phyloP scores from a whole-genome alignment of 2,797 vertebrate genomes.

The Bucorvus abyssinicus region DNA sequence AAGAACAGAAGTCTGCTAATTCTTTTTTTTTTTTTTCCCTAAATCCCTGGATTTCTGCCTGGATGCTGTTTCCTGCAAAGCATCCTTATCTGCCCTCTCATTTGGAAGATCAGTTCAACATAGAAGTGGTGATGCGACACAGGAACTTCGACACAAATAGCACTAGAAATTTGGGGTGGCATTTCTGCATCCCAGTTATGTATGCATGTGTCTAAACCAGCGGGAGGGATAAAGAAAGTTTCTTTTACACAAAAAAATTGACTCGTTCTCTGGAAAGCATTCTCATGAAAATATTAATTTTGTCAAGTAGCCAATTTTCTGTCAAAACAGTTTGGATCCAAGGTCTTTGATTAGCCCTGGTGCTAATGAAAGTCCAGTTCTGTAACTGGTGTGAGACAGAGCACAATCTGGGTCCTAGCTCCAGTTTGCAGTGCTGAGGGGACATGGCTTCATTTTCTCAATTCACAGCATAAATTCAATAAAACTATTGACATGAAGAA shows the following conservation, averaged over 20 bases:
- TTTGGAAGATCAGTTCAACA: not conserved
- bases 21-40: not conserved
- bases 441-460: not conserved
- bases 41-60: not conserved
- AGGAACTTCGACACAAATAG: not conserved
- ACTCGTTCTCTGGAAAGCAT: not conserved
- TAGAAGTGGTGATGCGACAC: not conserved
- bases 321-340: not conserved
- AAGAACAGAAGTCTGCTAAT: not conserved
- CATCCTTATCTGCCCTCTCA: not conserved
- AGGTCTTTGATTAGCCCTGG: not conserved
- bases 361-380: conserved; percentile 7
- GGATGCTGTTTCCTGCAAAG: not conserved
- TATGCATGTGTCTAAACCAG: not conserved
- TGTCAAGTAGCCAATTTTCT: not conserved
- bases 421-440: not conserved
- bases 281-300: not conserved
- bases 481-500: conserved; percentile 8
- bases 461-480: not conserved
- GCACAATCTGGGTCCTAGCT: not conserved
- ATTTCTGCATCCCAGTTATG: not conserved
- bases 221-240: not conserved
- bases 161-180: not conserved
- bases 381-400: not conserved
- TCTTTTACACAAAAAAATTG: not conserved